Evolutionary conservation across 2,113 vertebrate species (phyloP).

Genomic region (Myiozetetes cayanensis): DNA sequence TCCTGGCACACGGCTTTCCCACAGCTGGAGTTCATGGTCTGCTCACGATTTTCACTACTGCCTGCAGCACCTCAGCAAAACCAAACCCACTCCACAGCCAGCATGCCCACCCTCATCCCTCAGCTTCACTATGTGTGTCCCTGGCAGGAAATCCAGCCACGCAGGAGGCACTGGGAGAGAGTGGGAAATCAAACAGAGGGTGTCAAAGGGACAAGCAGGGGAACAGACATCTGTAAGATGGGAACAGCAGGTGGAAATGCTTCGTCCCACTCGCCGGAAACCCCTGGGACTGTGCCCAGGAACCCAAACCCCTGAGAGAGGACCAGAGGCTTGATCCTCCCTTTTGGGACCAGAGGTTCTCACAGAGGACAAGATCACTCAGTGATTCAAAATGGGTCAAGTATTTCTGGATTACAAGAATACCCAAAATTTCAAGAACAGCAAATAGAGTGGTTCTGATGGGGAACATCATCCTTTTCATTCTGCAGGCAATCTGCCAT

Average conservation of each 20-base stretch:
- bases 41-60: not conserved
- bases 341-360: not conserved
- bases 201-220: not conserved
- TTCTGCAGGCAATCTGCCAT: not conserved
- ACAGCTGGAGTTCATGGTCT: not conserved
- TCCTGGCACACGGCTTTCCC: not conserved
- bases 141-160: not conserved
- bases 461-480: not conserved
- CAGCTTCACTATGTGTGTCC: not conserved
- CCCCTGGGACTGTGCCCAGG: not conserved
- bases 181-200: fast-evolving
- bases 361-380: not conserved
- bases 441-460: not conserved
- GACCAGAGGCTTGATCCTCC: not conserved
- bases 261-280: not conserved
- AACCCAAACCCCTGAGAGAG: not conserved
- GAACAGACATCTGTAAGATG: not conserved
- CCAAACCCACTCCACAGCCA: not conserved
- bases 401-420: not conserved
- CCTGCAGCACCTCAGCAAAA: not conserved
- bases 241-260: not conserved
- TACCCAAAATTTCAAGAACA: not conserved
- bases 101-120: not conserved
- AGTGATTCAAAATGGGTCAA: not conserved
- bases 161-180: not conserved